Base-by-base conservation (phyloP, 2,888 invertebrate genomes). In the Troides aeacus region DNA sequence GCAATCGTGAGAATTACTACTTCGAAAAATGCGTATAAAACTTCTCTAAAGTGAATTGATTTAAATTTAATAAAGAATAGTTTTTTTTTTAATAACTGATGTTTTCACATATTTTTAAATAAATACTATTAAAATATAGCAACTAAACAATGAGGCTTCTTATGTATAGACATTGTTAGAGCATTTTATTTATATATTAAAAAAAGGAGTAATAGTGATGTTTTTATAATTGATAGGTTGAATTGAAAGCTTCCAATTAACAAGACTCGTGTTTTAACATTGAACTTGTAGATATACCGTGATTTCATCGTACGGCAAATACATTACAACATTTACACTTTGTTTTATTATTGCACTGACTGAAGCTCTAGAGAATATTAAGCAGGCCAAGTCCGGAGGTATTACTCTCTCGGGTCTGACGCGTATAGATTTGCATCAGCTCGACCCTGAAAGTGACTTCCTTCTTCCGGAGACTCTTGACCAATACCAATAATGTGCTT, bases 381-480 rank as follows among this genome's bases (percentile, higher is more conserved):
- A 77, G 74, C 72, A 76, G 73, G 66, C 42, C 39, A 59, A 18
- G 59, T 65, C 75, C 76, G 77, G 30, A 23, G 62, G 6, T 74
- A 75, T 74, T 74, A 73, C 77, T 79, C 79, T 79, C 79, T 77
- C 79, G 81, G 81, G 81, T 81, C 72, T 72, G 72, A 72, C 72
- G 74, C 72, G 71, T 73, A 72, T 72, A 75, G 77, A 80, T 77
- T 77, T 73, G 69, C 73, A 73, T 74, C 74, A 63, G 70, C 39
- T 58, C 78, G 87, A 75, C 89, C 87, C 81, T 88, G 86, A 79
- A 71, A 1, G 65, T 68, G 69, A 74, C 86, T 91, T 90, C 91
- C 91, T 87, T 74, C 87, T 92, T 92, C 91, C 90, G 89, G 83
- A 82, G 81, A 78, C 81, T 77, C 77, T 82, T 80, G 75, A 76